These are phyloP conservation scores for Cassiopea andromeda DNA, from an alignment of 30 jellyfish, hydroid and myxozoan genomes.

Conservation along the genomic window DNA sequence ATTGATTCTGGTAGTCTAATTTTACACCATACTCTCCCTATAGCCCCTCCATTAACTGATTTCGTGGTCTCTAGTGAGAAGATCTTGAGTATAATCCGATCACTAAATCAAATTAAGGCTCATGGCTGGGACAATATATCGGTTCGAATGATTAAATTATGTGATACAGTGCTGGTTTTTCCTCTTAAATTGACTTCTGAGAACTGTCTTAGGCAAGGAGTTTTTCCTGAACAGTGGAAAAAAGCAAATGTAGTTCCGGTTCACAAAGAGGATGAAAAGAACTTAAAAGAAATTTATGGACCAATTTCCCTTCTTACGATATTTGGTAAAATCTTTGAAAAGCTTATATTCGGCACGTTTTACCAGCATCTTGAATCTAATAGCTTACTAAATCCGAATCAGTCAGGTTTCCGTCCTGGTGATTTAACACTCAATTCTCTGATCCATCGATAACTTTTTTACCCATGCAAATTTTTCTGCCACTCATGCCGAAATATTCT, in stretches of 20 bases:
- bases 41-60: slow-evolving; percentile 1
- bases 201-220: slow-evolving; percentile 16
- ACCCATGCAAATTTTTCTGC: too few species aligned
- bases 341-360: slow-evolving; percentile 33
- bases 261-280: slow-evolving; percentile 23
- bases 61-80: slow-evolving; percentile 9
- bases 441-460: neutral
- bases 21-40: neutral
- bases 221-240: slow-evolving; percentile 32
- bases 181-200: slow-evolving; percentile 30
- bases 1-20: slow-evolving; percentile 11
- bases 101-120: slow-evolving; percentile 21
- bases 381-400: slow-evolving; percentile 25
- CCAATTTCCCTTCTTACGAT: slow-evolving; percentile 19
- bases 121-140: slow-evolving; percentile 41
- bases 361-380: slow-evolving; percentile 36
- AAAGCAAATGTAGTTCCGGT: slow-evolving; percentile 27
- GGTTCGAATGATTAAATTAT: slow-evolving; percentile 15
- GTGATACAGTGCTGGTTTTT: slow-evolving; percentile 4
- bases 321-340: slow-evolving; percentile 23
- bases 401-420: slow-evolving; percentile 48
- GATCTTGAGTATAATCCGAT: slow-evolving; percentile 14
- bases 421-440: neutral
- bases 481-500: too few species aligned
- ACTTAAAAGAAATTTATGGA: neutral